These are phyloP conservation scores for Argya squamiceps DNA, from an alignment of 2,797 vertebrate genomes.

Conservation along the genomic window DNA sequence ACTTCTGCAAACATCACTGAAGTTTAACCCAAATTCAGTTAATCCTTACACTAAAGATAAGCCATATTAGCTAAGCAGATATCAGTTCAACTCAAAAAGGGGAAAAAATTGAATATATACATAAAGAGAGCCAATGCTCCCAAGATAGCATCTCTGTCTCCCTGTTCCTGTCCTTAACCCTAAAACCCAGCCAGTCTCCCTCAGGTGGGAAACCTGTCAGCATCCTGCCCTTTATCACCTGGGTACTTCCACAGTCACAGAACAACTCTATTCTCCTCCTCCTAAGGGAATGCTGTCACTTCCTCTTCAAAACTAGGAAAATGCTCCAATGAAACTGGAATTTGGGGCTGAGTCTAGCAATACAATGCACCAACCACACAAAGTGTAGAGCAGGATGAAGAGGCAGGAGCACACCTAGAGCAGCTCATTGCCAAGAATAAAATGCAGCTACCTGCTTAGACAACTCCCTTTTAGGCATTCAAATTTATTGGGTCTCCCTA, in stretches of 20 bases:
- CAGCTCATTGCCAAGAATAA: background rate
- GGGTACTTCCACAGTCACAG: background rate
- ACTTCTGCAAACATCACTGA: background rate
- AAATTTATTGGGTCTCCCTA: background rate
- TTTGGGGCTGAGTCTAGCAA: background rate
- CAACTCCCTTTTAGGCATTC: background rate
- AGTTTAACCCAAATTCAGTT: background rate
- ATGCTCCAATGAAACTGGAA: background rate
- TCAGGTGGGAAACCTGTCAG: background rate
- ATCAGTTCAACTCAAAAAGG: background rate
- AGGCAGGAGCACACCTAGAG: background rate
- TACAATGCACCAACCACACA: fast-evolving
- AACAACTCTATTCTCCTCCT: background rate
- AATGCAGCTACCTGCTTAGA: background rate
- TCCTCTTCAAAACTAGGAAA: background rate
- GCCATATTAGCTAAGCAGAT: background rate
- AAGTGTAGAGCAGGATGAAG: fast-evolving
- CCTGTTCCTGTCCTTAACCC: background rate
- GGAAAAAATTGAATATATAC: too few relatives aligned
- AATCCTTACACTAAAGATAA: background rate
- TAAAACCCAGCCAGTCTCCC: background rate
- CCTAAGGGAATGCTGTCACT: background rate
- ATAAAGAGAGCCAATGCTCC: background rate
- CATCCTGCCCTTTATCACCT: background rate
- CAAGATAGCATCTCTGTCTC: background rate